Evolutionary conservation across 2,888 invertebrate genomes (phyloP), one percentile per base, ranked within the genome.

Genomic region (Drosophila pseudotalamancana): DNA sequence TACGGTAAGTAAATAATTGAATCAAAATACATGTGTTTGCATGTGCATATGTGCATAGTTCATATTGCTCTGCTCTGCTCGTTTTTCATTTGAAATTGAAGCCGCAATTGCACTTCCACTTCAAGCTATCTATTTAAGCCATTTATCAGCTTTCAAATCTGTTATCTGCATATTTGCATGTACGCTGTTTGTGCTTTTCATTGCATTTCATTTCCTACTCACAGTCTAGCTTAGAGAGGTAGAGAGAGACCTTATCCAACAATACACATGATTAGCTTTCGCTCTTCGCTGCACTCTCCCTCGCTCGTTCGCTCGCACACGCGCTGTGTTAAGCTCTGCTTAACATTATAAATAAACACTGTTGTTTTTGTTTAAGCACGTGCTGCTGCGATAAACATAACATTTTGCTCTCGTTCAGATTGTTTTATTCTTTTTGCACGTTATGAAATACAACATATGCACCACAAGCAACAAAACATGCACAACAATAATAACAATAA

Each of bases 1-100:
- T 89, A 92, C 72, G 91, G 91, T 91, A 69, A 90, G 90, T 88
- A 19, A 14, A 29, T 37, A 16, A 19, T 18, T 35, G 25, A 18
- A 18, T 8, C 11, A 19, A 29, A 27, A 37, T 35, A 42, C 18
- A 40, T 18, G 12, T 25, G 23, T 43, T 25, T 40, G 5, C 39
- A 21, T 27, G 11, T 40, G 11, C 40, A 23, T 40, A 32, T 16
- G 4, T 39, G 25, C 27, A 35, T 32, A 18, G 29, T 51, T 55
- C 31, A 8, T 8, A 8, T 46, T 4, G n/a, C 23, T 11, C n/a
- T n/a, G n/a, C n/a, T n/a, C n/a, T n/a, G n/a, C n/a, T n/a, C n/a
- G n/a, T n/a, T n/a, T n/a, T n/a, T n/a, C n/a, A n/a, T 14, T 21
- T 12, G 21, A 14, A 50, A 6, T 50, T 42, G 9, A 31, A 45